These are phyloP conservation scores for Magallana gigas DNA, from an alignment of 1,140 invertebrate species.

Conservation along the genomic window DNA sequence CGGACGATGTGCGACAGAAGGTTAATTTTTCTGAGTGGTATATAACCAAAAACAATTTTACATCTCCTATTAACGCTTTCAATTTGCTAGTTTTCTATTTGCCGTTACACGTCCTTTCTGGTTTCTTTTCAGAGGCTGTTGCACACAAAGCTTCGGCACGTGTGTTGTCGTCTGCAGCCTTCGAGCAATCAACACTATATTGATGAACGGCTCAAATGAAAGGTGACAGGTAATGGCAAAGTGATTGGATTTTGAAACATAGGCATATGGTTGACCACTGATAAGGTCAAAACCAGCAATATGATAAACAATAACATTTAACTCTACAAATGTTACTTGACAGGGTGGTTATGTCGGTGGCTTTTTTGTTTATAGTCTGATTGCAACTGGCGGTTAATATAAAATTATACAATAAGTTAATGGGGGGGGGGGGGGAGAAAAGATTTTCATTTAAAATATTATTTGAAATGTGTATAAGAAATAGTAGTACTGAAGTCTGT, in stretches of 20 bases:
- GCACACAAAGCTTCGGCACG: slow-evolving; percentile 17
- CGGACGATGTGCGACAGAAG: background rate
- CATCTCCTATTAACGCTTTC: background rate
- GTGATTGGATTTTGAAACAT: slow-evolving; percentile 31
- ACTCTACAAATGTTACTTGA: background rate
- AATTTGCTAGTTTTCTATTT: background rate
- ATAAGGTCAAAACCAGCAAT: slow-evolving; percentile 21
- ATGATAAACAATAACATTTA: slow-evolving; percentile 20
- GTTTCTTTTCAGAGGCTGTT: background rate
- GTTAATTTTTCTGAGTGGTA: slow-evolving; percentile 26
- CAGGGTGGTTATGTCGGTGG: too few relatives aligned
- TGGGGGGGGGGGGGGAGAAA: too few relatives aligned
- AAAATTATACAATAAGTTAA: too few relatives aligned
- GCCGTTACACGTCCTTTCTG: slow-evolving; percentile 8
- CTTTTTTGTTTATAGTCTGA: background rate
- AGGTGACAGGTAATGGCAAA: slow-evolving; percentile 19
- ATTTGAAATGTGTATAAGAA: too few relatives aligned
- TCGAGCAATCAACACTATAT: background rate
- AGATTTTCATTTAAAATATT: too few relatives aligned
- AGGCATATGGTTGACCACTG: slow-evolving; percentile 36
- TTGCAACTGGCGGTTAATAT: background rate
- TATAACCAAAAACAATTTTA: background rate
- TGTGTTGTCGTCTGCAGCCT: slow-evolving; percentile 20
- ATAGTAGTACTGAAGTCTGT: too few relatives aligned
- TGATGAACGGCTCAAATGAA: slow-evolving; percentile 3